phyloP scores from a whole-genome alignment of 2,888 invertebrate species.

The Alentia gelatinosa region DNA sequence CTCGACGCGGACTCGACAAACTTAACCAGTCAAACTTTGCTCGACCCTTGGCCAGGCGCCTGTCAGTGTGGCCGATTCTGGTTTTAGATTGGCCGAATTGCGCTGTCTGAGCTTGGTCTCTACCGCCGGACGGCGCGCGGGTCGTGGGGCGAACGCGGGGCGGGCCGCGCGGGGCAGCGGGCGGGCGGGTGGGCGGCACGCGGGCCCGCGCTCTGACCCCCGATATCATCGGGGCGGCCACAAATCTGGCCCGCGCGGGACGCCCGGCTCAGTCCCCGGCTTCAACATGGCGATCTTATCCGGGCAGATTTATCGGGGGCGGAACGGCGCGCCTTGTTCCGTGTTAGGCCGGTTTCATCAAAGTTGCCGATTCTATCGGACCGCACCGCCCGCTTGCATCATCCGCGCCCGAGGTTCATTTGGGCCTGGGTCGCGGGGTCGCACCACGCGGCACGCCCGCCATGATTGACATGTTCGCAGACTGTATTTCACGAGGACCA shows the following conservation, averaged over 20 bases:
- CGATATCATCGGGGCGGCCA: slow-evolving; percentile 30
- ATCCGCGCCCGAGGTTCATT: slow-evolving; percentile 45
- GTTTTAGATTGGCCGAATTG: slow-evolving; percentile 50
- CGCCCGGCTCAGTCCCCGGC: slow-evolving; percentile 21
- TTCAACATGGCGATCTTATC: slow-evolving; percentile 53
- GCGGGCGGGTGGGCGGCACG: no score
- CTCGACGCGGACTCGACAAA: neutral
- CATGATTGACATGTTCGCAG: slow-evolving; percentile 53
- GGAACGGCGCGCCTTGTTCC: slow-evolving; percentile 41
- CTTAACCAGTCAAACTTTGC: slow-evolving; percentile 35
- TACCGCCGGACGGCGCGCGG: neutral
- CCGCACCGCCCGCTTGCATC: slow-evolving; percentile 41
- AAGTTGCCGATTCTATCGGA: slow-evolving; percentile 46
- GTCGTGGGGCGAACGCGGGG: neutral
- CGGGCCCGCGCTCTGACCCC: slow-evolving; percentile 20
- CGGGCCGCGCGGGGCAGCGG: neutral
- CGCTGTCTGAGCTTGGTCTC: neutral
- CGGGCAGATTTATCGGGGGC: slow-evolving; percentile 38
- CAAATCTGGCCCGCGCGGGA: slow-evolving; percentile 43
- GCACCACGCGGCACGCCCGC: neutral
- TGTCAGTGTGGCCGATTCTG: slow-evolving; percentile 47
- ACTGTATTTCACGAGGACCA: slow-evolving; percentile 50
- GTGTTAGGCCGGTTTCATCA: slow-evolving; percentile 48
- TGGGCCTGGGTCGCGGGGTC: slow-evolving; percentile 46
- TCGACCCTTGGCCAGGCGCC: neutral